Evolutionary conservation across 2,797 vertebrate genomes (phyloP), one percentile per base, ranked within the genome.

Genomic region (Jordanella pulchra): DNA sequence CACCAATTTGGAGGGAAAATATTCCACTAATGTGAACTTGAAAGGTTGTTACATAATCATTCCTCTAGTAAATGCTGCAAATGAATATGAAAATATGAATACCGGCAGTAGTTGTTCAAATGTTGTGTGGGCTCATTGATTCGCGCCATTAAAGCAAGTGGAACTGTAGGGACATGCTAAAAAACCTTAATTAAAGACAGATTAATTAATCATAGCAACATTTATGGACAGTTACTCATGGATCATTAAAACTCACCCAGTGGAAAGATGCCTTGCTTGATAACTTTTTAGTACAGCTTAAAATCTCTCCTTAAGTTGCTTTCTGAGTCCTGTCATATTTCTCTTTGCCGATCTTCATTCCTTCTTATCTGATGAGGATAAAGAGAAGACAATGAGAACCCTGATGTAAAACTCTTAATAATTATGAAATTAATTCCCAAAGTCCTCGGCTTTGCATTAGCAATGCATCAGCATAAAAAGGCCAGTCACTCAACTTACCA

Each of bases 91-190:
- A 21, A 1, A n/a, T 21, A 21, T 61, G 42, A 61, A 61, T 15
- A 42, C 5, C 15, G 60, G 15, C 60, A 42, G 23, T 6, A 7
- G 60, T 25, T 6, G 10, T 23, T 14, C 25, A 63, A 44, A 81
- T 78, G 84, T 77, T 74, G 75, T 82, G 79, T 65, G 67, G 78
- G 47, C 70, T 83, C 85, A 90, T 84, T 87, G 85, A 92, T 86
- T 79, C 70, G 76, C 77, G 69, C 81, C 80, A 75, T 82, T 44
- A 81, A 89, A 91, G 54, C 86, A 81, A 67, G 65, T 87, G 80
- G 65, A 63, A 76, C 82, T 78, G 79, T 85, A 83, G 88, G 77
- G 72, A 79, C 75, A 75, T 80, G 67, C 56, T 78, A 65, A 78
- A 82, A 76, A 87, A 77, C 76, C n/a, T 68, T 61, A 48, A 47